Conservation (phyloP, 2,888 invertebrate genomes). For the Tipula vernalis region DNA sequence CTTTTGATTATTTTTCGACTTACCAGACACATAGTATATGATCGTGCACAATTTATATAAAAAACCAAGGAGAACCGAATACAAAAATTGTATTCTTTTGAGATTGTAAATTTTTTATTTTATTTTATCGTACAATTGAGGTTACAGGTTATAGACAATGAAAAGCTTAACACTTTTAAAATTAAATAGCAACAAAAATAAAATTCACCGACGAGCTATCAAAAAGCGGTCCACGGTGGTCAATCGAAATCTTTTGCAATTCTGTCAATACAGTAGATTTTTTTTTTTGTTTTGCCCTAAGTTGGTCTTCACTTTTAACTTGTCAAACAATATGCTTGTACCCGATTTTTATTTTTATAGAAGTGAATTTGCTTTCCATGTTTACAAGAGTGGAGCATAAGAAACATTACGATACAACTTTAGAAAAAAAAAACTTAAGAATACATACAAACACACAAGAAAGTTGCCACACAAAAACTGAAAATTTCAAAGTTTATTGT, state of each 20-base stretch:
- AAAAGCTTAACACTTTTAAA: neutral
- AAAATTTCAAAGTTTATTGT: neutral
- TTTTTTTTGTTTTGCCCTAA: neutral
- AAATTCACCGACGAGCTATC: neutral
- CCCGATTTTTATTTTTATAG: neutral
- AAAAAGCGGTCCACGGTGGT: neutral
- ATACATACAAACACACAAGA: neutral
- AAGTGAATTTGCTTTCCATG: neutral
- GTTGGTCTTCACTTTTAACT: neutral
- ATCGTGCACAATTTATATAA: neutral
- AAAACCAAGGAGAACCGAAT: neutral
- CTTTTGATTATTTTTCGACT: neutral
- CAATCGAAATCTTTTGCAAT: neutral
- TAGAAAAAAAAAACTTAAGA: neutral
- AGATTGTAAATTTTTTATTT: neutral
- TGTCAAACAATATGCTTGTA: neutral
- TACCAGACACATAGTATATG: neutral
- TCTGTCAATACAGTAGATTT: neutral
- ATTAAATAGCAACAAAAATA: neutral
- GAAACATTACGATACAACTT: neutral
- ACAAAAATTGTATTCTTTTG: neutral
- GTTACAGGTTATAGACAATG: neutral
- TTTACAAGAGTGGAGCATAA: neutral
- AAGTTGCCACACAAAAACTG: neutral
- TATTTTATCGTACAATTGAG: neutral